Base-by-base conservation (phyloP, 2,113 vertebrate species). In the Procavia capensis region DNA sequence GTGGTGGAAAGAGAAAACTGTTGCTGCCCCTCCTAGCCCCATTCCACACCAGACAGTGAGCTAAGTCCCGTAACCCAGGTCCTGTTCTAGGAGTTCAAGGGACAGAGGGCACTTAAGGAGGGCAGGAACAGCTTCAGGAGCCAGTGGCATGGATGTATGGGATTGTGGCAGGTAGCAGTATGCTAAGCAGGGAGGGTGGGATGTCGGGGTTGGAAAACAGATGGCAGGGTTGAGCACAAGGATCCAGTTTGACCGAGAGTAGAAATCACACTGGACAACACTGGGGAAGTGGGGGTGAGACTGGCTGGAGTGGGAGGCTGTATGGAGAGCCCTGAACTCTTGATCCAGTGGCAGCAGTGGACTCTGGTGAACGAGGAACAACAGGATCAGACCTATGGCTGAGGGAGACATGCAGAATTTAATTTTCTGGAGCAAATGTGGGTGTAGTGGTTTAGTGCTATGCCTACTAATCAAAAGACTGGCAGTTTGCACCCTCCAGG, bases 241-340 rank as follows among this genome's bases (percentile, higher is more conserved):
- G 31, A 34, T 5, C 39, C 50, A 8, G 25, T 34, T 19, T 78
- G 34, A 10, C 68, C 3, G 0, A 41, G 13, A 31, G 50, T 43
- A 5, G 41, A 50, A 59, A 25, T 16, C 16, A 27, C 2, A 0
- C 20, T 9, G 78, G 43, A 34, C 14, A n/a, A 20, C 1, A 1
- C 57, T 54, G 63, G 63, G 25, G 63, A 64, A 29, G 22, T 27
- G 29, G 43, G 43, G 78, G 76, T 6, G 8, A 47, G 1, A 6
- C 76, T 2, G 22, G 41, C 76, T 2, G 22, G 41, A 57, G 61
- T 61, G 78, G 13, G 34, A 0, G 14, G 45, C 43, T 24, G 19
- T 3, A 2, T 25, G 19, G 13, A 6, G 19, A 29, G 27, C 7
- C 34, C 47, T 29, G 19, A 29, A 17, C 50, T 19, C 31, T 14